Base-by-base conservation (phyloP, 1,140 invertebrate genomes). In the Nomia melanderi region DNA sequence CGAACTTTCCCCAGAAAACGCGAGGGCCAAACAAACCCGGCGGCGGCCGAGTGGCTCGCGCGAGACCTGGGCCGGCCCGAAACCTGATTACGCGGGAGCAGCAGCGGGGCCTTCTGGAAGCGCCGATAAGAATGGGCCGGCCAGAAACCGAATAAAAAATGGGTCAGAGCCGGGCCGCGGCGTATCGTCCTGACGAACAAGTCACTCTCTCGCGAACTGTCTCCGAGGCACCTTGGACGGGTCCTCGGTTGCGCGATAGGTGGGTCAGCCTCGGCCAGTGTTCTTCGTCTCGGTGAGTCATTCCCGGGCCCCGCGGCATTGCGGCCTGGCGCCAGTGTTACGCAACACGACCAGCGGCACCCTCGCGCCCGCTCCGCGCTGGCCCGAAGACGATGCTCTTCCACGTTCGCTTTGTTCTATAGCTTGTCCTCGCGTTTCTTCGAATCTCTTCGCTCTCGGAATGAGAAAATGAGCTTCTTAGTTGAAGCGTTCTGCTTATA, bases 271-370 rank as follows among this genome's bases (percentile, higher is more conserved):
- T 69, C 82, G 78, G 78, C 64, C 76, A 74, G 65, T 75, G 83
- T 82, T 79, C 77, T 81, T 82, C 86, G 82, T 80, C 83, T 84
- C 83, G 88, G 86, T 90, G 89, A 91, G 88, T 90, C 89, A 90
- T 87, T 88, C 77, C 69, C 75, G 78, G 83, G 84, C 85, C 86
- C 86, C 81, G 85, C 83, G 86, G 88, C 87, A 72, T 84, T 80
- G 84, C 74, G 81, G 82, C 82, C 84, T 90, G 90, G 90, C 90
- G 90, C 90, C 90, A 88, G 85, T 72, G 81, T 91, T 91, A 90
- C 89, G 90, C 88, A 90, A 91, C 77, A 77, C 83, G 27, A 50
- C 50, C 33, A 56, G 31, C 65, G 66, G 77, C 82, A 84, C 81
- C 78, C 77, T 83, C 50, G 53, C 33, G 57, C 44, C 29, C 50